Conservation (phyloP, 2,888 invertebrate species). For the Matsumyia berberina region DNA sequence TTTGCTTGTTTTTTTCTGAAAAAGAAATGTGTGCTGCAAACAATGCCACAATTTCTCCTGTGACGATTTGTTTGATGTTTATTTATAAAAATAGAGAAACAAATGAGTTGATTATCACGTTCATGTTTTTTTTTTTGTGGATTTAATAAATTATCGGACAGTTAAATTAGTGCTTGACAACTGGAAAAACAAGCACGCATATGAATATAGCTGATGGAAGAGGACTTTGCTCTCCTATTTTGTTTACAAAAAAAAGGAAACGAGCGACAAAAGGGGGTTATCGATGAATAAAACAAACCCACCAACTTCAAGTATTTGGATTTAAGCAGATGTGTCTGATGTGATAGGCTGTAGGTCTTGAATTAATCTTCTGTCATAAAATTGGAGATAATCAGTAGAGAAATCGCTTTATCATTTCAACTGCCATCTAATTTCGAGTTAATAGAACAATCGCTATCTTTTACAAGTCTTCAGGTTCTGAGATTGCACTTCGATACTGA, state of each 20-base stretch:
- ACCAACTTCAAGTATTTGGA: background rate
- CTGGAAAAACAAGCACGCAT: background rate
- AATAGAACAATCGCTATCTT: too few relatives aligned
- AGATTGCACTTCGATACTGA: too few relatives aligned
- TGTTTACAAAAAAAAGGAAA: background rate
- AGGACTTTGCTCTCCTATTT: conserved; percentile 19
- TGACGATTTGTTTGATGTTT: conserved; percentile 27
- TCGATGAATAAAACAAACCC: background rate
- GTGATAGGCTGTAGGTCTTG: background rate
- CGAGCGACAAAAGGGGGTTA: background rate
- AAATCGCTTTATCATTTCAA: too few relatives aligned
- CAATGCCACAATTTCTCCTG: conserved; percentile 8
- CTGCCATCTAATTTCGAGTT: too few relatives aligned
- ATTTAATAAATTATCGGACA: conserved; percentile 10
- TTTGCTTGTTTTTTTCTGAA: too few relatives aligned
- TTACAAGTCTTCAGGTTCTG: too few relatives aligned
- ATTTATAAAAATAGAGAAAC: conserved; percentile 23
- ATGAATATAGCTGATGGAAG: background rate
- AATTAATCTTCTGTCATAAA: background rate
- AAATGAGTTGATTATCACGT: conserved; percentile 16
- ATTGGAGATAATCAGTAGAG: background rate
- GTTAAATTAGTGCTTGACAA: conserved; percentile 16
- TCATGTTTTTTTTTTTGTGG: background rate
- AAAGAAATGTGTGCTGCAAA: background rate
- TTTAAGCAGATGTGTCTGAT: background rate